Evolutionary conservation across 2,888 invertebrate species (phyloP), one percentile per base, ranked within the genome.

Genomic region (Sphinx pinastri): DNA sequence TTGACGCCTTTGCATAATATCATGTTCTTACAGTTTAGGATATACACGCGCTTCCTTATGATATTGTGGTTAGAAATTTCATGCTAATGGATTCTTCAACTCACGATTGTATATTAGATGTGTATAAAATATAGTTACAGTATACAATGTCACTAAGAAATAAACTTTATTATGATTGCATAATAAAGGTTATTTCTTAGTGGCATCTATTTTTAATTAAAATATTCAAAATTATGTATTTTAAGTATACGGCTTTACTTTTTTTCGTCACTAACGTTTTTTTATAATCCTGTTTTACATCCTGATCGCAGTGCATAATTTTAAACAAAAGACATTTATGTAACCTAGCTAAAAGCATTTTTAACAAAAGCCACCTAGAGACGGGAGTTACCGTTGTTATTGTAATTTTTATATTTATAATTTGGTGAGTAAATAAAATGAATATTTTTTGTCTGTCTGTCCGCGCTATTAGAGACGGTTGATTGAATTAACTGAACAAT

Each of bases 1-100:
- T 63, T 63, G 69, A 70, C 72, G 63, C 49, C 63, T 63, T 49
- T 12, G 14, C 45, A 2, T 60, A 60, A 16, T 16, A 38, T 38
- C 5, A 38, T 12, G 60, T 16, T 60, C 16, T 47, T 49, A 49
- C 63, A 47, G 47, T 47, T 49, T 16, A 63, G 49, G 19, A 63
- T 47, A 63, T 49, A 19, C 49, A 49, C 47, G 19, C 19, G 49
- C 19, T 63, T 63, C 63, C 63, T 19, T 63, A 63, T 38, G 38
- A 63, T 12, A 7, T 13, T 14, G 16, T 8, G 16, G 47, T 63
- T 38, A 25, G 49, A 47, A 49, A 49, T 19, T 19, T 49, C 16
- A 12, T 11, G 2, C 11, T 63, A 63, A 63, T 49, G 63, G 11
- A 8, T 38, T 38, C 38, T 38, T 5, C 38, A 7, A 38, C 8